Percentiles rank a stretch among this genome's conserved stretches.
Conservation (phyloP, 2,113 vertebrate species). For the Sylvietta virens region DNA sequence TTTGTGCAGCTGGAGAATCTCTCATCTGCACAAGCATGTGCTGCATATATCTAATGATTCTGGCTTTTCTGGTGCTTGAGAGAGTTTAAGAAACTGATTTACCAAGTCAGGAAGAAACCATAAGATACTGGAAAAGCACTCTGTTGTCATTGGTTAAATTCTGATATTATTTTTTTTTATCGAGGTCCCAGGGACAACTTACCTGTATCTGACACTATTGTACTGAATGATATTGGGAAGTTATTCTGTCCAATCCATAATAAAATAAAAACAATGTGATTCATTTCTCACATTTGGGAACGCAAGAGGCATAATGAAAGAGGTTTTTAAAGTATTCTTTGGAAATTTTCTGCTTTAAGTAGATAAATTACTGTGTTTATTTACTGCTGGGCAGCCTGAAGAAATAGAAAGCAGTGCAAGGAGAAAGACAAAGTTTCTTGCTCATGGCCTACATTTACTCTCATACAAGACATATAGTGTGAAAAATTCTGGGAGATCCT, state of each 20-base stretch:
- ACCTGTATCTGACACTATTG: not conserved
- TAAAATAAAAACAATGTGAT: not conserved
- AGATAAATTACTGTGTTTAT: not conserved
- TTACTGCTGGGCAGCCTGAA: not conserved
- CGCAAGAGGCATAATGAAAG: not conserved
- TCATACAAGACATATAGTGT: not conserved
- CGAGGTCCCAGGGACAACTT: not conserved
- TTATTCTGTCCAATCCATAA: not conserved
- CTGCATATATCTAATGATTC: not conserved
- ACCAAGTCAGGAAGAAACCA: not conserved
- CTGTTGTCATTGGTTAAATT: not conserved
- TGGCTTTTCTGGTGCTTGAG: not conserved
- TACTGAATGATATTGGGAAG: not conserved
- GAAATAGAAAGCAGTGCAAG: not conserved
- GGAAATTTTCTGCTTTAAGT: not conserved
- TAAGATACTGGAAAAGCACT: not conserved
- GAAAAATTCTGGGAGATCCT: not conserved
- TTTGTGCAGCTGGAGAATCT: not conserved
- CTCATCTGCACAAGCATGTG: not conserved
- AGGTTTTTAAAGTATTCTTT: not conserved
- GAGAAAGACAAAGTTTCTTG: not conserved
- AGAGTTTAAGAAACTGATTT: not conserved
- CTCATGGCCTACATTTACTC: not conserved
- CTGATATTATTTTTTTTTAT: not conserved
- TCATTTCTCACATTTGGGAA: not conserved